Conservation (phyloP, 1,140 invertebrate genomes). For the Nymphalis io region DNA sequence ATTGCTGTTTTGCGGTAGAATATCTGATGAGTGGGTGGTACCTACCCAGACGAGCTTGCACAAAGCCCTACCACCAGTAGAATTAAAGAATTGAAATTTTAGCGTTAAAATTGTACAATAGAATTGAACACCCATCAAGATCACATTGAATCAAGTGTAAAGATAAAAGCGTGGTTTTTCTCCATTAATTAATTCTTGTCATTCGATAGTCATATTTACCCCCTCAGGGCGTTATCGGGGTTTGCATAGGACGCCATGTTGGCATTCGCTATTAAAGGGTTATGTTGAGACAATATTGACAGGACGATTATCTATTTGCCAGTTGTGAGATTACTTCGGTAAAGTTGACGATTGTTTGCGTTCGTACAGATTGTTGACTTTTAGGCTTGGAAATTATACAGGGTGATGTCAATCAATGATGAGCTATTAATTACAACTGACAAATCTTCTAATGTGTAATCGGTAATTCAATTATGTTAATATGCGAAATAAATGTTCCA, state of each 20-base stretch:
- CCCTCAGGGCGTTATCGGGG: conserved; percentile 27
- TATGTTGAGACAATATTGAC: conserved; percentile 37
- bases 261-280: conserved; percentile 40
- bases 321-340: conserved; percentile 27
- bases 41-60: too few species aligned
- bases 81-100: not conserved
- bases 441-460: too few species aligned
- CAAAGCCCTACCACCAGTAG: too few species aligned
- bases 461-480: too few species aligned
- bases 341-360: conserved; percentile 30
- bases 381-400: not conserved
- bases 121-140: not conserved
- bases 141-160: conserved; percentile 23
- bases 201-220: conserved; percentile 39
- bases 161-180: conserved; percentile 28
- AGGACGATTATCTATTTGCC: conserved; percentile 36
- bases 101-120: not conserved
- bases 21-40: too few species aligned
- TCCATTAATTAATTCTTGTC: conserved; percentile 42
- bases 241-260: conserved; percentile 37
- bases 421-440: too few species aligned
- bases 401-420: not conserved
- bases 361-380: not conserved
- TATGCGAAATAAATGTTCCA: too few species aligned
- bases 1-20: too few species aligned